Evolutionary conservation across 2,113 vertebrate genomes (phyloP), one percentile per base, ranked within the genome.

Genomic region (Triplophysa siluroides): DNA sequence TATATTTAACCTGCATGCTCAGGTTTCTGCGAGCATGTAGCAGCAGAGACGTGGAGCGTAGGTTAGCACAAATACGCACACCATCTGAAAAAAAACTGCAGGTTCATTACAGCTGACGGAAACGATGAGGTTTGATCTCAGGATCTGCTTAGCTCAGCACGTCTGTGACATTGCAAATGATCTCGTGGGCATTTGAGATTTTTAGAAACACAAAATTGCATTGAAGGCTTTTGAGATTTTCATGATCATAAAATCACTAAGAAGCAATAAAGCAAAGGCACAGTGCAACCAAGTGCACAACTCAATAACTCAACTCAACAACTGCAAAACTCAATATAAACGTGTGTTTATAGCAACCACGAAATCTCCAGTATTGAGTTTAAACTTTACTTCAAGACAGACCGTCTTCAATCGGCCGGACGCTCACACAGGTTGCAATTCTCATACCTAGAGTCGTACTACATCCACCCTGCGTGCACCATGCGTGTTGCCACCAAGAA

Each of bases 1-100:
- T 85, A 86, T 83, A 78, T 87, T 87, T 85, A 91, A 92, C 89
- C 88, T 90, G 90, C 87, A 86, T 89, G 78, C 88, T 92, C 89
- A 75, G 87, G 88, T 92, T 91, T 91, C 90, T 29, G 50, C 63
- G 63, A 72, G 43, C 73, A 61, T 71, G 52, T 60, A 61, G 79
- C 60, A 69, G 78, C 70, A 47, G 63, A 78, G 63, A 81, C 74
- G 69, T 50, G 56, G 29, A 63, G 47, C 13, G 8, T 45, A 56
- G 67, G 52, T 67, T 75, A 45, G 78, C 62, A 73, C 47, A 29
- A 26, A 52, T 50, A 29, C 1, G 29, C 50, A 73, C 24, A 52
- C 50, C 38, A 18, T 11, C 67, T 0, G 7, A n/a, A 56, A 56
- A 19, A 56, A n/a, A 56, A 56, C 16, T 9, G 5, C 54, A 58